Conservation (phyloP, 2,888 invertebrate species). For the Elmis aenea region DNA sequence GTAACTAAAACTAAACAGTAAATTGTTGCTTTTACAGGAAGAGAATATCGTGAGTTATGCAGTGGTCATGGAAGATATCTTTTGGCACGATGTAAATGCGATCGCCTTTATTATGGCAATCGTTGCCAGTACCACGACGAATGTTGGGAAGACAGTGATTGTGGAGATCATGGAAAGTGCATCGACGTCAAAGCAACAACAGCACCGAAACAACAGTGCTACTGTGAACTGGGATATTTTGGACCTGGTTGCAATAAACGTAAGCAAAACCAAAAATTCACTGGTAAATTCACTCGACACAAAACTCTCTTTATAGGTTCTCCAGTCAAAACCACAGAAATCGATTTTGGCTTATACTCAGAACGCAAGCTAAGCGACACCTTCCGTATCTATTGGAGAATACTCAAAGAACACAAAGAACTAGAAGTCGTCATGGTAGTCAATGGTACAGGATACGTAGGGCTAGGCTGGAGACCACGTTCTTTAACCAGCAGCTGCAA, state of each 20-base stretch:
- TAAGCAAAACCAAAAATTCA: conserved; percentile 50
- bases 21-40: conserved; percentile 49
- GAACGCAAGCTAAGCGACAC: conserved; percentile 67
- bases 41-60: conserved; percentile 77
- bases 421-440: conserved; percentile 82
- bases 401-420: conserved; percentile 77
- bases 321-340: conserved; percentile 65
- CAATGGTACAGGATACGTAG: conserved; percentile 84
- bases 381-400: conserved; percentile 78
- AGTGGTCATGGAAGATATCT: conserved; percentile 78
- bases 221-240: conserved; percentile 84
- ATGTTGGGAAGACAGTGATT: conserved; percentile 78
- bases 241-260: conserved; percentile 80
- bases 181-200: conserved; percentile 75
- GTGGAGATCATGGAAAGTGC: conserved; percentile 82
- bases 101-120: conserved; percentile 73
- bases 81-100: conserved; percentile 74
- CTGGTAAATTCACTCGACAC: conserved; percentile 1
- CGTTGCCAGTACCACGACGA: conserved; percentile 87
- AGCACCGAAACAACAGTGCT: conserved; percentile 79
- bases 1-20: no score
- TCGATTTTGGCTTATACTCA: conserved; percentile 68
- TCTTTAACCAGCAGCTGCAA: conserved; percentile 70
- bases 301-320: conserved; percentile 68
- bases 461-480: conserved; percentile 87